Percentiles rank a stretch among this genome's conserved stretches.
Evolutionary conservation across 2,797 vertebrate genomes (phyloP).

Genomic region (Rachycentron canadum): DNA sequence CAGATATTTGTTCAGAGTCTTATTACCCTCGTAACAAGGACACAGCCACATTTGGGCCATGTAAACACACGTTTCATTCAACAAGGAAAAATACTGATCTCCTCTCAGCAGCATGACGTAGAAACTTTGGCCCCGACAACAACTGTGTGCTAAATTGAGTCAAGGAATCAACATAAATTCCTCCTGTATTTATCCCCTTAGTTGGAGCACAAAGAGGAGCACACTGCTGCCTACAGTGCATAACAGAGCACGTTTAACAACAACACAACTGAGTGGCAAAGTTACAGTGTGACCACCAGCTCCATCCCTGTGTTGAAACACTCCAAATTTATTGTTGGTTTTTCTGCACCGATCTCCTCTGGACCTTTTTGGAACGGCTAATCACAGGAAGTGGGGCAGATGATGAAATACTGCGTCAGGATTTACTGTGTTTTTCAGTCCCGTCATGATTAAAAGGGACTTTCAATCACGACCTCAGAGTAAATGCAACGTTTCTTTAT

Average conservation of each 20-base stretch:
- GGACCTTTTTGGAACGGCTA: not conserved
- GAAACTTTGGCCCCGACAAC: not conserved
- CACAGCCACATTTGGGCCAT: not conserved
- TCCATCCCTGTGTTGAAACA: not conserved
- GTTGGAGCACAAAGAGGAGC: conserved; percentile 10
- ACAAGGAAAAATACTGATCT: not conserved
- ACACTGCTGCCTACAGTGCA: conserved; percentile 22
- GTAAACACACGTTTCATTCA: not conserved
- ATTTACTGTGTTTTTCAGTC: conserved; percentile 17
- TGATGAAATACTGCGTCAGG: not conserved
- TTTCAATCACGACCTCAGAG: not conserved
- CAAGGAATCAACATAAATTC: conserved; percentile 53
- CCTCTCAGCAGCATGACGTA: not conserved
- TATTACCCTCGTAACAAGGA: too few relatives aligned
- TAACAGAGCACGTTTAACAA: conserved; percentile 21
- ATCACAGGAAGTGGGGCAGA: conserved; percentile 30
- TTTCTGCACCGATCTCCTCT: not conserved
- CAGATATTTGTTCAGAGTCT: too few relatives aligned
- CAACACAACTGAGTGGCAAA: not conserved
- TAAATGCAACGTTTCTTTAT: not conserved
- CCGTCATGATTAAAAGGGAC: conserved; percentile 41
- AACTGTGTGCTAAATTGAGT: conserved; percentile 33
- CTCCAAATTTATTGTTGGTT: not conserved
- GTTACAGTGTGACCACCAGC: not conserved
- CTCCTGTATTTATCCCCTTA: conserved; percentile 57